These are phyloP conservation scores for Zosterops pallidus DNA, from an alignment of 2,113 vertebrate species.

Conservation along the genomic window DNA sequence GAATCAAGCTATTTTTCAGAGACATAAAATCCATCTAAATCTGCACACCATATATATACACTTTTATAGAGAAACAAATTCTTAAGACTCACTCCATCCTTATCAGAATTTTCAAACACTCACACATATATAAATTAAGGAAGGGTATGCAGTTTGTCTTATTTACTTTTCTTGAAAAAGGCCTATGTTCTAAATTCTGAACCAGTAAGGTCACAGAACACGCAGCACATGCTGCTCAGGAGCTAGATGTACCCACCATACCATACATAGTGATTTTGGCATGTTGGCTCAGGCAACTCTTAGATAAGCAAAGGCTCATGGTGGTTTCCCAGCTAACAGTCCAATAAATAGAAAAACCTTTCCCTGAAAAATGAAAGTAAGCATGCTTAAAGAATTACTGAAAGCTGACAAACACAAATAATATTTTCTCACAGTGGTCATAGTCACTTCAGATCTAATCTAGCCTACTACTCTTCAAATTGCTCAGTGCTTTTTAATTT, in stretches of 20 bases:
- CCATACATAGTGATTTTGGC: background rate
- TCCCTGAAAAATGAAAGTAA: background rate
- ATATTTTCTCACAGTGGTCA: background rate
- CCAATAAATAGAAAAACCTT: background rate
- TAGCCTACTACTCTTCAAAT: background rate
- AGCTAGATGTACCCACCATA: background rate
- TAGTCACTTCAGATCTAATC: background rate
- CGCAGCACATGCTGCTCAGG: background rate
- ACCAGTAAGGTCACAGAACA: background rate
- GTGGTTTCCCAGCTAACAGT: background rate
- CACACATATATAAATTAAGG: background rate
- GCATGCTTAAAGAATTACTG: background rate
- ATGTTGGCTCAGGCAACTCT: background rate
- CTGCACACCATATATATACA: background rate
- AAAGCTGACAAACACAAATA: background rate
- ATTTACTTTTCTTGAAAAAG: slow-evolving; percentile 21
- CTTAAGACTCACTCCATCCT: background rate
- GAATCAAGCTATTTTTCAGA: background rate
- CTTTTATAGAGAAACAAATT: background rate
- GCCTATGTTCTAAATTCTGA: slow-evolving; percentile 1
- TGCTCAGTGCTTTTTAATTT: background rate
- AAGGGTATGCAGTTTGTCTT: background rate
- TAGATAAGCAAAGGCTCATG: background rate
- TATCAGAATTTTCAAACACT: background rate
- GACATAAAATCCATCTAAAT: background rate